Base-by-base conservation (phyloP, 1,140 invertebrate species). In the Drosophila triauraria region DNA sequence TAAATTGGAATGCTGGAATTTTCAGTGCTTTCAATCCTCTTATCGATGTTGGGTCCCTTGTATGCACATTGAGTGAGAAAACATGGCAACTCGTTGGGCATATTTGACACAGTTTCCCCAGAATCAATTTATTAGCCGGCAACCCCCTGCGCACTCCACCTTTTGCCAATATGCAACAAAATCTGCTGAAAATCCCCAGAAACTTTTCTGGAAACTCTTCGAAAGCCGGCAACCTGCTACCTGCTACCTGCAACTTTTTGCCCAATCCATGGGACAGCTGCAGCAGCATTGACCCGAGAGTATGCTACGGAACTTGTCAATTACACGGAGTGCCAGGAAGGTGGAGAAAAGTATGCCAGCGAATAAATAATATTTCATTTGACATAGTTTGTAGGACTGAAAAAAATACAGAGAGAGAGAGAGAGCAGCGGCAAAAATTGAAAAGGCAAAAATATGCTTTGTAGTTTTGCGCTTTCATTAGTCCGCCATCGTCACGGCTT, bases 341-440 rank as follows among this genome's bases (percentile, higher is more conserved):
- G 46, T 30, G 23, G 20, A n/a, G 38, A 23, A 76, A 77, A 76
- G 53, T 77, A 27, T 59, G 62, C 72, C 61, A 60, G 56, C 50
- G 54, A 67, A 77, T 77, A 77, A 69, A 78, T 69, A 77, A 71
- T 78, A 71, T 78, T 78, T 54, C 65, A 78, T 60, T 78, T 78
- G 76, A 79, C 76, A 78, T 51, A 78, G 75, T 78, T 78, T 59
- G 23, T 6, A 23, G 51, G 51, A 9, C 51, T 15, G 20, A 32
- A 32, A 32, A 32, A 64, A 57, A 47, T 38, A 15, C 12, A 25
- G n/a, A 12, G 23, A 30, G 25, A 38, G 15, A 64, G 40, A 76
- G 47, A 40, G 75, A 23, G 64, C 75, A 59, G 56, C 64, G 75
- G 65, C 67, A 72, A 61, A 78, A 69, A 53, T 78, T 70, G 56